Evolutionary conservation across 1,140 invertebrate genomes (phyloP), one percentile per base, ranked within the genome.

Genomic region (Mesaphorura yosii): DNA sequence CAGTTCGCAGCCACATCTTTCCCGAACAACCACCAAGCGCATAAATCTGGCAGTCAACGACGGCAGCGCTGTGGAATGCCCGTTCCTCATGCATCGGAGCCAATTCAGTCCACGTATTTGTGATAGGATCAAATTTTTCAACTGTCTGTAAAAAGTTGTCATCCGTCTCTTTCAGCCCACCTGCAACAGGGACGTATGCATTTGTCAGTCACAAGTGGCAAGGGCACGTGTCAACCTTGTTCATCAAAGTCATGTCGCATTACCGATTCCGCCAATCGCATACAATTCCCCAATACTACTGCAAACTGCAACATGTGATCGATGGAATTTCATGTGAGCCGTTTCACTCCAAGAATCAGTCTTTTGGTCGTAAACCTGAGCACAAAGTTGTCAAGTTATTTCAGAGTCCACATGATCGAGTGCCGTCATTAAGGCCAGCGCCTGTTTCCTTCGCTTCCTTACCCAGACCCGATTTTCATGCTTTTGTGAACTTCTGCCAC

Each of bases 1-100:
- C 65, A 37, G 64, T 62, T 29, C 64, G 55, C 1, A 68, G 53
- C 64, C 65, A 68, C 26, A 58, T 58, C 50, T 55, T 58, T 29
- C 66, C 67, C 54, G 63, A 64, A 53, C 63, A 67, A 12, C 68
- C 67, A 41, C 67, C 68, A 23, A 69, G 51, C 14, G 59, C 62
- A 42, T 67, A 69, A 12, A 69, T 51, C 52, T 59, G 53, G 45
- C 67, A 64, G 31, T 66, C 60, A 12, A 68, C 51, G 15, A 63
- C 64, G 14, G 65, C 65, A 45, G 61, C 60, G 45, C 60, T 64
- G 41, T 64, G 59, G 44, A 64, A 67, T 5, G 66, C 65, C 53
- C 68, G 45, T 26, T 60, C 62, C 51, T 66, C 63, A 34, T 64
- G 58, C 66, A 67, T 67, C 2, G 64, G 57, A 44, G 60, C 60